Evolutionary conservation across 2,797 vertebrate genomes (phyloP), one percentile per base, ranked within the genome.

Genomic region (Eremophila alpestris): DNA sequence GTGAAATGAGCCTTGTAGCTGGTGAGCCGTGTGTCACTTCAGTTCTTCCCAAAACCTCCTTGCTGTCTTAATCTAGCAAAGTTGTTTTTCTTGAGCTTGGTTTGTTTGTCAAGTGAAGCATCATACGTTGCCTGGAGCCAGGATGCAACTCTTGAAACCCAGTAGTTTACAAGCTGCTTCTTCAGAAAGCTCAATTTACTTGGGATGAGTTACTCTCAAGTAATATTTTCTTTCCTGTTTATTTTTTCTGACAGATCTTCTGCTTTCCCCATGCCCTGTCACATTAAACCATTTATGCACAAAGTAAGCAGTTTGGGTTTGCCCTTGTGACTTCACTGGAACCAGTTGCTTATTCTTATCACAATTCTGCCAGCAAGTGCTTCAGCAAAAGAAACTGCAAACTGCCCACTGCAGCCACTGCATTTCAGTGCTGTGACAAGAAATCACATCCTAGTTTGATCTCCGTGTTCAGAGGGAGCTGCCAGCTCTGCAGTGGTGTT

Each of bases 221-320:
- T 26, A 80, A 43, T 91, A 58, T 91, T 91, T 89, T 87, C 48
- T 86, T 94, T 78, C 43, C 82, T 86, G 71, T 71, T 94, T 91
- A 94, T 95, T 94, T 94, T 93, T 70, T 51, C 43, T 92, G 94
- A 82, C 77, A 93, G 81, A 89, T 64, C 60, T 87, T 74, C 68
- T 89, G 59, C 59, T 87, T 94, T 51, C 48, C 63, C 36, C 3
- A 1, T 88, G 59, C 69, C 40, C 62, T 83, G 86, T 81, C 78
- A 52, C 56, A 54, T 90, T 82, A 96, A 92, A 36, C 59, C 49
- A 62, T 79, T 84, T 90, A 73, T 73, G 63, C 67, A 91, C 48
- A 38, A 83, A 81, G 40, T 21, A 91, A 96, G 88, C 70, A 67
- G 55, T 76, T 51, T 76, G 86, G 23, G 32, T 88, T 90, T 93